Conservation (phyloP, 2,797 vertebrate species). For the Sebastes steindachneri region DNA sequence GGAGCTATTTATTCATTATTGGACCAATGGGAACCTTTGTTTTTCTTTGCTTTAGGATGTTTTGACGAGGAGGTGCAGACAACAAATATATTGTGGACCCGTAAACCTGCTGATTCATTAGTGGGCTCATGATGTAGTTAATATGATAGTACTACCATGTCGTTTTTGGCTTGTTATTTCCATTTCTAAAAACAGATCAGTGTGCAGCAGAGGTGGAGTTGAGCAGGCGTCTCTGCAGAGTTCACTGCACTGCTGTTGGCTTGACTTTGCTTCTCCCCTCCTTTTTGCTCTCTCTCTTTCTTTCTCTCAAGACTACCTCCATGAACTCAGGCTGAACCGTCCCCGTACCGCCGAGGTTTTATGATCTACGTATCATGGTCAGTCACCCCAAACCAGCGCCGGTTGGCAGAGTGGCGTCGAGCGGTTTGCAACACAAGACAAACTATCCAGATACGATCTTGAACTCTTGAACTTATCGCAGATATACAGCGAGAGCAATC, state of each 20-base stretch:
- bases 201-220: constrained; percentile 27
- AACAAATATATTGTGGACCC: constrained; percentile 44
- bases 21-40: constrained; percentile 73
- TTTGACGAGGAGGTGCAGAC: constrained; percentile 64
- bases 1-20: constrained; percentile 80
- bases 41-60: constrained; percentile 74
- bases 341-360: constrained; percentile 66
- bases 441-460: constrained; percentile 72
- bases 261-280: constrained; percentile 11
- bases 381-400: constrained; percentile 78
- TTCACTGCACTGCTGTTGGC: constrained; percentile 33
- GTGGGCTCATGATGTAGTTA: neutral
- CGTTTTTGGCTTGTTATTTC: constrained; percentile 25
- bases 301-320: constrained; percentile 43
- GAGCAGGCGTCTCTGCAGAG: constrained; percentile 21
- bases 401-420: constrained; percentile 78
- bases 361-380: constrained; percentile 75
- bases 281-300: constrained; percentile 22
- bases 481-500: constrained; percentile 58
- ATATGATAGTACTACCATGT: constrained; percentile 9
- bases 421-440: constrained; percentile 74
- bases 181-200: constrained; percentile 45
- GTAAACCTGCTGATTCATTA: constrained; percentile 66
- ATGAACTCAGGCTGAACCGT: constrained; percentile 79
- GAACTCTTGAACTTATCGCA: constrained; percentile 77